A percentile compares a stretch with the other conserved stretches of the same genome.
phyloP scores from a whole-genome alignment of 2,888 invertebrate species.

The Melipona bicolor region DNA sequence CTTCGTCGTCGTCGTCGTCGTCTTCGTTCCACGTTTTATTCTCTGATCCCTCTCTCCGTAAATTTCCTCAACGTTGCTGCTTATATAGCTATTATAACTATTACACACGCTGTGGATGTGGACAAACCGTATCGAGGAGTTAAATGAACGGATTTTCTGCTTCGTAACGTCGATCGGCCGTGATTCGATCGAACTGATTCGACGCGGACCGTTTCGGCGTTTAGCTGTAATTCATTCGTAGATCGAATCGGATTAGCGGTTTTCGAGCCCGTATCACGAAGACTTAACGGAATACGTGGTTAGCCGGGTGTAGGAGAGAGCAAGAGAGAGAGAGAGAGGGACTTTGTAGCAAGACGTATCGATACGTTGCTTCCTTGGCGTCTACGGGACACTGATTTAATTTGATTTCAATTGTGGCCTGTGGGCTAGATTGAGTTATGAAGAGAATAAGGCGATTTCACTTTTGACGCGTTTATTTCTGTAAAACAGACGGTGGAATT shows the following conservation, averaged over 20 bases:
- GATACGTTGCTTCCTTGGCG: no score
- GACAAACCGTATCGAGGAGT: constrained; percentile 26
- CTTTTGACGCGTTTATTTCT: background rate
- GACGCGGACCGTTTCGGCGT: constrained; percentile 36
- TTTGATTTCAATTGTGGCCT: background rate
- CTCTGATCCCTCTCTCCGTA: background rate
- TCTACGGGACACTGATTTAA: background rate
- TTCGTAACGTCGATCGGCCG: constrained; percentile 40
- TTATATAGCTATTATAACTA: constrained; percentile 45
- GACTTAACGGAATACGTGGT: constrained; percentile 9
- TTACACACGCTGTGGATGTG: constrained; percentile 25
- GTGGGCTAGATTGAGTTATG: background rate
- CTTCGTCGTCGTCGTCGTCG: no score
- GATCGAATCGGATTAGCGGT: constrained; percentile 32
- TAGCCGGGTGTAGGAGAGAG: background rate
- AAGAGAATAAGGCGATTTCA: background rate
- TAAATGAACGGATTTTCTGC: constrained; percentile 59
- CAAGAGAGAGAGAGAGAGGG: background rate
- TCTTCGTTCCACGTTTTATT: background rate
- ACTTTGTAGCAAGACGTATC: background rate
- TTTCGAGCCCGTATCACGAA: background rate
- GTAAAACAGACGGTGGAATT: background rate
- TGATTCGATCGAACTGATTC: constrained; percentile 33
- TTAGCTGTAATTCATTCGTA: constrained; percentile 39
- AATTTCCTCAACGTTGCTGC: constrained; percentile 23